Percentiles rank a stretch among this genome's conserved stretches.
Evolutionary conservation across 2,113 vertebrate genomes (phyloP).

Genomic region (Ranitomeya variabilis): DNA sequence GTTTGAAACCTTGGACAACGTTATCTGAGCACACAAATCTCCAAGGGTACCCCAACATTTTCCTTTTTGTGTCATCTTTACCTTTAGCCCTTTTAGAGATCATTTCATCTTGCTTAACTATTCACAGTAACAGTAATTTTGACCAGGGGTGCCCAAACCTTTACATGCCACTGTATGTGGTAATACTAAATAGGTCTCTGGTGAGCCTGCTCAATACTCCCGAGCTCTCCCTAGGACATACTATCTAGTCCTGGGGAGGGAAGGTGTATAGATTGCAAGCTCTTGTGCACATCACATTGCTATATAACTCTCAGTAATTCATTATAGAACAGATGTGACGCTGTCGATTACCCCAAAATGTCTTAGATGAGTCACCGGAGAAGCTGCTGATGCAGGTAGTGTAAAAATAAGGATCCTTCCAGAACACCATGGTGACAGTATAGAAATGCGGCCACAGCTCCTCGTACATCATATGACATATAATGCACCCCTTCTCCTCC

Average conservation of each 20-base stretch:
- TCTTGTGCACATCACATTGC: not conserved
- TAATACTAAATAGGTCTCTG: no score
- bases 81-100: no score
- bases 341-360: not conserved
- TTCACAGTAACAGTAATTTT: no score
- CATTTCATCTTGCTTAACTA: no score
- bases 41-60: no score
- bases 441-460: not conserved
- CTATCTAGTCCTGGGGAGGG: not conserved
- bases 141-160: no score
- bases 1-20: no score
- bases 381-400: not conserved
- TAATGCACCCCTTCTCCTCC: not conserved
- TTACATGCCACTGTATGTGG: no score
- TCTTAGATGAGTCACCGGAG: not conserved
- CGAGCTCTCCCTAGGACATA: no score
- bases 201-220: no score
- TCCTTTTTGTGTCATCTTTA: no score
- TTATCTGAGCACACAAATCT: no score
- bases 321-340: not conserved
- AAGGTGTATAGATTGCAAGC: not conserved
- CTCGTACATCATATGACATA: not conserved
- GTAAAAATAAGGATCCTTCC: constrained; percentile 1
- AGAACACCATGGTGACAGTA: not conserved
- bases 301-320: not conserved